Conservation (phyloP, 2,888 invertebrate species). For the Pristionchus mayeri region DNA sequence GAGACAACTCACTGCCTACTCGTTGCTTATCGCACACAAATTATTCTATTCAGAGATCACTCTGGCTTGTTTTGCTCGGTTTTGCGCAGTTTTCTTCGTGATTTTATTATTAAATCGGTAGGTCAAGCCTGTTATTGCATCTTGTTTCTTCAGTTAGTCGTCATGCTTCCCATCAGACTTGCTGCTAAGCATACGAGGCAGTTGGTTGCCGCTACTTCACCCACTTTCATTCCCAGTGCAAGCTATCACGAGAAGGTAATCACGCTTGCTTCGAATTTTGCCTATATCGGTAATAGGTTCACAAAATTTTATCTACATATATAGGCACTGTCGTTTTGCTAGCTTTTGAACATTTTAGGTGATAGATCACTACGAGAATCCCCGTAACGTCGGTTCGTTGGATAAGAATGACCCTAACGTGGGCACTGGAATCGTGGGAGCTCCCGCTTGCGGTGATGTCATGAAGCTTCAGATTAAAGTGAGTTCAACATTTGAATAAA, state of each 20-base stretch:
- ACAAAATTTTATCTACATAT: neutral
- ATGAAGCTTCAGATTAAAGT: constrained; percentile 91
- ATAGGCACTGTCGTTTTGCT: neutral
- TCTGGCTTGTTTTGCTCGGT: neutral
- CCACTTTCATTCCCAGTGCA: constrained; percentile 48
- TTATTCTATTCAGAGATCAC: constrained; percentile 14
- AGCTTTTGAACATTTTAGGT: constrained; percentile 81
- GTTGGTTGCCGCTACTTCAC: neutral
- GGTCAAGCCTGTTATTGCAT: neutral
- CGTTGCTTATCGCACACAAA: neutral
- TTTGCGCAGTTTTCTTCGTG: neutral
- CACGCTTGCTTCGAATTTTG: too few species aligned
- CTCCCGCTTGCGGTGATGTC: constrained; percentile 99
- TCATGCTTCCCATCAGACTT: constrained; percentile 29
- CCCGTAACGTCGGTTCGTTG: constrained; percentile 95
- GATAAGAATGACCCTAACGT: constrained; percentile 94
- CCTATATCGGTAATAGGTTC: neutral
- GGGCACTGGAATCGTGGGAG: constrained; percentile 97
- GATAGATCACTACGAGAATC: constrained; percentile 99
- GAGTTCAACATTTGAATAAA: neutral
- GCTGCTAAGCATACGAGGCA: constrained; percentile 31
- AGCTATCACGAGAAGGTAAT: constrained; percentile 72
- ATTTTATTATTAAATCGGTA: neutral
- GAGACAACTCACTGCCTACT: neutral
- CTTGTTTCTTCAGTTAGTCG: neutral